Evolutionary conservation across 2,113 vertebrate genomes (phyloP), one percentile per base, ranked within the genome.

Genomic region (Porphyrio hochstetteri): DNA sequence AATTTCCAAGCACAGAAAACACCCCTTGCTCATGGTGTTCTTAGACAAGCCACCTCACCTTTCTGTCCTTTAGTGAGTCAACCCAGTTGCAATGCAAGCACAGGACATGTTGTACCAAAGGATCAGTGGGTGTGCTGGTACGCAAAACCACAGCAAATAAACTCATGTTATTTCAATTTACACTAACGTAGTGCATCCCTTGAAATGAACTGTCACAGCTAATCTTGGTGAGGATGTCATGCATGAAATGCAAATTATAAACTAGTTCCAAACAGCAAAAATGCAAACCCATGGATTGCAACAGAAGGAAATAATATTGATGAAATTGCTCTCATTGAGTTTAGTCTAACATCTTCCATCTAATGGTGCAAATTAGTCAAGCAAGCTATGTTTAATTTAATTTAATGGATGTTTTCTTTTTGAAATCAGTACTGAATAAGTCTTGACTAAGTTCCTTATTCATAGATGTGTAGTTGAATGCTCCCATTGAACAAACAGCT

Each of bases 401-500:
- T 91, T 95, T 96, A 74, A 92, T 68, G 74, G 76, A 67, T 94
- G 79, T 94, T 95, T 95, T 95, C 74, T 90, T 92, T 92, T 74
- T 91, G 14, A 89, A 91, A 95, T 82, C 53, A 24, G 80, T 88
- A 42, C 21, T 86, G 86, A 90, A 36, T 90, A 94, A 76, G n/a
- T 96, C 80, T 91, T 94, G 69, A 72, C 48, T 82, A 89, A 84
- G 70, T 94, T 95, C 52, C 28, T 77, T 94, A 80, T 95, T 93
- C 82, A 60, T 53, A 83, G 29, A 78, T 67, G 50, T 69, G 35
- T 88, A 87, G 76, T 10, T 91, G 65, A 96, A 95, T 96, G 63
- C 80, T 96, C 28, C 44, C 67, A 76, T 81, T 95, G 59, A 97
- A 65, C 65, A 96, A 93, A 86, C 52, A 95, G 69, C 38, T 91